Evolutionary conservation across 2,888 invertebrate genomes (phyloP), one percentile per base, ranked within the genome.

Genomic region (Watsonalla cultraria): DNA sequence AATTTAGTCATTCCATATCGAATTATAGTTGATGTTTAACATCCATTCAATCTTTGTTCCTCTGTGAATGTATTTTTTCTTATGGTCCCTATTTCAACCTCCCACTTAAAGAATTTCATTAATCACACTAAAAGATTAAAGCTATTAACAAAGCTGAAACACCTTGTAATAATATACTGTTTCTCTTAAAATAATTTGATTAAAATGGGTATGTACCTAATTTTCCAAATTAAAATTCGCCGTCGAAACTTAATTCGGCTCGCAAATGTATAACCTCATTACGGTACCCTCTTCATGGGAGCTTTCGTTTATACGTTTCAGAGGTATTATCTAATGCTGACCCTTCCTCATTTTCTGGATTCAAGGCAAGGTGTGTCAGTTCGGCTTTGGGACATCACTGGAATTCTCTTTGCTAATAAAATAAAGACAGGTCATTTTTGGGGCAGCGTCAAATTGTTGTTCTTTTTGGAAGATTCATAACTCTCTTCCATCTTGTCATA

Each of bases 191-290:
- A 66, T 65, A 60, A 57, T 66, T 70, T 65, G 61, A 71, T 66
- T 69, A 68, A 64, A 66, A 66, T 64, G 54, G 60, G 61, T 24
- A 24, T 24, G 60, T 60, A 64, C 61, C 65, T 57, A 67, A 70
- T 67, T 74, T 68, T 67, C 60, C 55, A 64, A 72, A 80, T 79
- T 76, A 71, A 74, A 74, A 76, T 74, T 74, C 66, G 59, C 59
- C 57, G 55, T 51, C 63, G 57, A 60, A 72, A 71, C 66, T 70
- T 78, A 74, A 77, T 84, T 81, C 66, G 60, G 54, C 64, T 78
- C 69, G 73, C 67, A 76, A 81, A 80, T 74, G 71, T 80, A 79
- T 82, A 81, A 84, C 76, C 72, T 84, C 74, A 78, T 85, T 84
- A 80, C 70, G 65, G 67, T 77, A 80, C 84, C 84, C 84, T 84